Base-by-base conservation (phyloP, 2,888 invertebrate species). In the Neocrepidodera transversa region DNA sequence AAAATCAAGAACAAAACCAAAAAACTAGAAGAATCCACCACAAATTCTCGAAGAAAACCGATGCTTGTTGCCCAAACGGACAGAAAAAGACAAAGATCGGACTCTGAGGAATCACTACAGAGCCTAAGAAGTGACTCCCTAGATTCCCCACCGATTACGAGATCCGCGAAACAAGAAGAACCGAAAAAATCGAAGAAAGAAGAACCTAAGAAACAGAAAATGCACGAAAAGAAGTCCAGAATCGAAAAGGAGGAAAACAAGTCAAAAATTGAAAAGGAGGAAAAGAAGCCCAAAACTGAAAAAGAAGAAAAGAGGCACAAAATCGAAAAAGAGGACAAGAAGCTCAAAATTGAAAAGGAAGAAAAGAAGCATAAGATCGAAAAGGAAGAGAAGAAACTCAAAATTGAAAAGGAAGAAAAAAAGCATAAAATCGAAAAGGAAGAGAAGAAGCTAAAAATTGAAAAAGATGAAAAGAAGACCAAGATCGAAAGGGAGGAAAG, bases 31-130 rank as follows among this genome's bases (percentile, higher is more conserved):
- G 63, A 72, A 68, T 18, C 51, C 28, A 26, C 56, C n/a, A 26
- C 61, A 26, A 57, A 65, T 28, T 75, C 70, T 13, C 72, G 70
- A 56, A 65, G 74, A 38, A 79, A 77, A 67, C 75, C 77, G 5
- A 75, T 73, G 38, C 58, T 77, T 28, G 71, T 70, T 4, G 75
- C 74, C 1, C 74, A 74, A 63, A 75, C 72, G 4, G 74, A 76
- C 48, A 75, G 73, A 50, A 78, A 76, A 65, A 62, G 73, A 10
- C 74, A 75, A 16, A 60, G 74, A 60, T 76, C 76, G 2, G 47
- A 65, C 40, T 76, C 78, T 0, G 74, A 72, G 28, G 74, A 74
- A 49, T 68, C 71, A 14, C 20, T 65, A 6, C 48, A 43, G 2
- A 65, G 66, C 36, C 58, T 62, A 38, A 60, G 62, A 42, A 66